Evolutionary conservation across 2,113 vertebrate species (phyloP).

Genomic region (Neogale vison): DNA sequence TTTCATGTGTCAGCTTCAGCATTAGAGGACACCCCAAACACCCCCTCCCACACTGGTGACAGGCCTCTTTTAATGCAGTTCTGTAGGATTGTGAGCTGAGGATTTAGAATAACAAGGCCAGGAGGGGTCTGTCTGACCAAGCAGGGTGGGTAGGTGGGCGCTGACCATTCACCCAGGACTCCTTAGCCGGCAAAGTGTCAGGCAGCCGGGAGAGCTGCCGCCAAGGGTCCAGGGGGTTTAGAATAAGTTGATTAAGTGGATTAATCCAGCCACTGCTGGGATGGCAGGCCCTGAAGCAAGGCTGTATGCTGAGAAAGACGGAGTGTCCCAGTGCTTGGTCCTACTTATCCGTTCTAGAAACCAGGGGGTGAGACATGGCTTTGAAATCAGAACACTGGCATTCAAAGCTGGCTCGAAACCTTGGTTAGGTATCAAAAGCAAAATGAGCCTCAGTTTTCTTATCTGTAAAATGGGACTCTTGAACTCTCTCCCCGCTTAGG

Average conservation of each 20-base stretch:
- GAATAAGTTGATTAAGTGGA: neutral
- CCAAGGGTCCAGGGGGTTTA: neutral
- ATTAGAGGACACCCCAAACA: neutral
- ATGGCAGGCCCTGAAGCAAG: neutral
- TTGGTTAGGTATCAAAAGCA: neutral
- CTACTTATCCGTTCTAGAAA: neutral
- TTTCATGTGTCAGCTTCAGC: neutral
- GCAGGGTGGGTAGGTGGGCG: neutral
- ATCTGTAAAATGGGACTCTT: neutral
- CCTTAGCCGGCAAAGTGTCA: neutral
- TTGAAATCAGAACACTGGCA: neutral
- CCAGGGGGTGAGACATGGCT: neutral
- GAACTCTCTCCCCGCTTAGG: neutral
- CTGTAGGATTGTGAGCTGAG: neutral
- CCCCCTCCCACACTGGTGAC: neutral
- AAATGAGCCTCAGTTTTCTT: neutral
- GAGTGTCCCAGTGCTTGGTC: neutral
- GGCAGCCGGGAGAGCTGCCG: neutral
- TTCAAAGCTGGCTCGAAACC: neutral
- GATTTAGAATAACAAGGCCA: neutral
- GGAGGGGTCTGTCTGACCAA: neutral
- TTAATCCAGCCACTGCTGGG: neutral
- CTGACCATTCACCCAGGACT: neutral
- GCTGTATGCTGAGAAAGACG: neutral
- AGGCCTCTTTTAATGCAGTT: neutral